These are phyloP conservation scores for Saturnia japonica DNA, from an alignment of 2,888 invertebrate species.

Conservation along the genomic window DNA sequence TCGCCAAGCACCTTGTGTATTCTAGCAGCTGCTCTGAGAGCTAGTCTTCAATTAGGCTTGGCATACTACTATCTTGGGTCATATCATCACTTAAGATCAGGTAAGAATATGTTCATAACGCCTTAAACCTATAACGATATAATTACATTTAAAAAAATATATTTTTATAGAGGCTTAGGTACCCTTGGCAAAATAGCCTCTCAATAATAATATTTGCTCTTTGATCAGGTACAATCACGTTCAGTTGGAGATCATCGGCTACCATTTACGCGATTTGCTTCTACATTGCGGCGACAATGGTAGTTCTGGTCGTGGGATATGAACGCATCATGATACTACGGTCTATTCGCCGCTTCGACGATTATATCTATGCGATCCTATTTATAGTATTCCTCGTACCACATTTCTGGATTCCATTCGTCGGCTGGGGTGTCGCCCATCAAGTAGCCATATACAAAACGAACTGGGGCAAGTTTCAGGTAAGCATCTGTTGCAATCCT, in stretches of 20 bases:
- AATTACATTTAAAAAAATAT: too few relatives aligned
- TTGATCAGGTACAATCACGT: conserved; percentile 79
- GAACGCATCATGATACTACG: conserved; percentile 83
- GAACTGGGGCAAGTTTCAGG: conserved; percentile 86
- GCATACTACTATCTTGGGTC: too few relatives aligned
- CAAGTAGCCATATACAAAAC: conserved; percentile 87
- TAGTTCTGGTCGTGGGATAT: conserved; percentile 83
- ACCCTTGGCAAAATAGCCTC: too few relatives aligned
- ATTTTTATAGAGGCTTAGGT: too few relatives aligned
- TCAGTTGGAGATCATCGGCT: conserved; percentile 84
- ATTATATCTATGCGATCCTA: conserved; percentile 86
- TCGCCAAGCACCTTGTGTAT: too few relatives aligned
- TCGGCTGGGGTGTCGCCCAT: conserved; percentile 86
- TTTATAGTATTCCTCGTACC: conserved; percentile 85
- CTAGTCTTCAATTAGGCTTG: too few relatives aligned
- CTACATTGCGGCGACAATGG: conserved; percentile 80
- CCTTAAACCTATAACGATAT: too few relatives aligned
- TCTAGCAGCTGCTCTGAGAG: too few relatives aligned
- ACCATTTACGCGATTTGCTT: conserved; percentile 85
- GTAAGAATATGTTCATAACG: too few relatives aligned
- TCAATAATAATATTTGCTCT: neutral
- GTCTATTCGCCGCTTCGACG: conserved; percentile 84
- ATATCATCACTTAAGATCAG: too few relatives aligned
- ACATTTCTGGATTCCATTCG: conserved; percentile 87
- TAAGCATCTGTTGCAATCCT: conserved; percentile 43